A percentile compares a stretch with the other conserved stretches of the same genome.
phyloP scores from a whole-genome alignment of 2,888 invertebrate species.

The Acanthosepion esculentum region DNA sequence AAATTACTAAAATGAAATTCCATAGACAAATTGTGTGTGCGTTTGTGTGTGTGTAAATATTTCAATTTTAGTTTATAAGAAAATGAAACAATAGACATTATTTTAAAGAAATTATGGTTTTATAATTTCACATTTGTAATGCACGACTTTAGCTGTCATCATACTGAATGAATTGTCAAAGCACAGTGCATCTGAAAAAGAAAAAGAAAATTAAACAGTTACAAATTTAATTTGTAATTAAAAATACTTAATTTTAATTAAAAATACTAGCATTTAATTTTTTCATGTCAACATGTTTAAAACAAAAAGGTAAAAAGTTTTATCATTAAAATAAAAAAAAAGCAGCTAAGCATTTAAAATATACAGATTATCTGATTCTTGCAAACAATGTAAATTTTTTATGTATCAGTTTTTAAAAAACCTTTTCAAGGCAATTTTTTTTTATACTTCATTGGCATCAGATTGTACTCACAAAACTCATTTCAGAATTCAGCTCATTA shows the following conservation, averaged over 20 bases:
- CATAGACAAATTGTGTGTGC: neutral
- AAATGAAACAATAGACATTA: slow-evolving; percentile 4
- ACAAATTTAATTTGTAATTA: neutral
- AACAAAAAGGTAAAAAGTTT: no score
- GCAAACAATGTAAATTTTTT: no score
- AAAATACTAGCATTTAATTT: neutral
- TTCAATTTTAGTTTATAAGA: neutral
- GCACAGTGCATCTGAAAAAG: slow-evolving; percentile 84
- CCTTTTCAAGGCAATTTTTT: no score
- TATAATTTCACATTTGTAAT: slow-evolving; percentile 83
- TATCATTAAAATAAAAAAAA: no score
- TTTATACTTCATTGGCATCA: no score
- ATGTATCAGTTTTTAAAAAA: no score
- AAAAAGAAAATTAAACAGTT: slow-evolving; percentile 50
- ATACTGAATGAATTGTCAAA: slow-evolving; percentile 91
- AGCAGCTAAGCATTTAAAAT: no score
- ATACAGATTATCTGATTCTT: no score
- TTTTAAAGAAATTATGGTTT: slow-evolving; percentile 68
- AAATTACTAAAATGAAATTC: neutral
- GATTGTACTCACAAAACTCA: no score
- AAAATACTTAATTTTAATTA: neutral
- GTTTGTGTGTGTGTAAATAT: neutral
- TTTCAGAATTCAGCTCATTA: no score
- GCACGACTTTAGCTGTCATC: slow-evolving; percentile 86
- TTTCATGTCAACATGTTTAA: no score